A percentile compares a stretch with the other conserved stretches of the same genome.
These are phyloP conservation scores for Ichneumoninae sp. DNA, from an alignment of 2,888 invertebrate species.

Conservation along the genomic window DNA sequence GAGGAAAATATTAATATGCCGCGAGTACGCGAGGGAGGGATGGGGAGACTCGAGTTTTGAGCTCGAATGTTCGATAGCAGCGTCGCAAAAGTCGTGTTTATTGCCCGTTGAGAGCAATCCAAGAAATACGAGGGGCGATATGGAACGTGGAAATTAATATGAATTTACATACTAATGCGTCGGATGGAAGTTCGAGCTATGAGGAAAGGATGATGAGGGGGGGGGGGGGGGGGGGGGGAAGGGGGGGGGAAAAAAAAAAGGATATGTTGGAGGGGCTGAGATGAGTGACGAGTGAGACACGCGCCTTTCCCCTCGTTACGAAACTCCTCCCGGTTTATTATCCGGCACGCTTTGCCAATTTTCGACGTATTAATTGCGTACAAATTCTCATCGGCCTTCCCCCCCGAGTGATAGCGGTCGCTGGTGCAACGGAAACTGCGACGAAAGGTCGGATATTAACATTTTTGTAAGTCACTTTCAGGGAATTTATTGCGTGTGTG, in stretches of 20 bases:
- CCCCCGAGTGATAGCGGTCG: slow-evolving; percentile 2
- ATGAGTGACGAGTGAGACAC: slow-evolving; percentile 60
- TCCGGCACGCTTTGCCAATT: slow-evolving; percentile 56
- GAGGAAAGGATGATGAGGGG: slow-evolving; percentile 2
- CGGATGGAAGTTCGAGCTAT: slow-evolving; percentile 11
- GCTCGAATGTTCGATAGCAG: slow-evolving; percentile 22
- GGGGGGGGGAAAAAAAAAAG: slow-evolving; percentile 77
- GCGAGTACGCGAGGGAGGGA: slow-evolving; percentile 22
- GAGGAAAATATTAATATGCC: slow-evolving; percentile 40
- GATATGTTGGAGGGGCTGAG: slow-evolving; percentile 48
- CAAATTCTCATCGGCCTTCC: slow-evolving; percentile 60
- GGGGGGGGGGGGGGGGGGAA: slow-evolving; percentile 62
- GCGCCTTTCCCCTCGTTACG: slow-evolving; percentile 52
- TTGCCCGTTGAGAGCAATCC: slow-evolving; percentile 65
- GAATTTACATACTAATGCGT: slow-evolving; percentile 33
- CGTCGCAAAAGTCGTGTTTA: slow-evolving; percentile 73
- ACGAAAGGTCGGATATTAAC: not conserved
- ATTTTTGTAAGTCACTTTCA: not conserved
- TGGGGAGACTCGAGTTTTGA: slow-evolving; percentile 10
- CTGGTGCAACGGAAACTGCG: not conserved
- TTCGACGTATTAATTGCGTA: slow-evolving; percentile 67
- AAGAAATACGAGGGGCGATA: slow-evolving; percentile 47
- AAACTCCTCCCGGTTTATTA: slow-evolving; percentile 44
- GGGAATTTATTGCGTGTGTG: not conserved
- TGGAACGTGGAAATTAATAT: slow-evolving; percentile 56